phyloP scores from a whole-genome alignment of 2,888 invertebrate species.

The Cryptus armator region DNA sequence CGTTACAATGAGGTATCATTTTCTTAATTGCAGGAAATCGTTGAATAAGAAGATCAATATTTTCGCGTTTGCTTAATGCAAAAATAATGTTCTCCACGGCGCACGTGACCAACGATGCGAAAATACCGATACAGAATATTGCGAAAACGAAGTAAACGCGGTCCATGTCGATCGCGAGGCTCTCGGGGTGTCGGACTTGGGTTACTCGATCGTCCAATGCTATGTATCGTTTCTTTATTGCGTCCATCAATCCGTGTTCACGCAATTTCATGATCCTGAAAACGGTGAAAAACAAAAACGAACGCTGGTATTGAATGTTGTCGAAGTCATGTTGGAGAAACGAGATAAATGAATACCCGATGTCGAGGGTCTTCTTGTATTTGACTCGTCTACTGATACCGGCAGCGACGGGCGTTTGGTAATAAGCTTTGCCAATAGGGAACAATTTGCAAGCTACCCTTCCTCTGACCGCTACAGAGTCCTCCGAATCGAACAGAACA shows the following conservation, averaged over 20 bases:
- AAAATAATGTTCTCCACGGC: conserved; percentile 56
- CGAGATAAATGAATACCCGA: conserved; percentile 23
- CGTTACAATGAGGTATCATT: not conserved
- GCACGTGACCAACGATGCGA: conserved; percentile 60
- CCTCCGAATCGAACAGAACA: conserved; percentile 46
- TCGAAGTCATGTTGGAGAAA: not conserved
- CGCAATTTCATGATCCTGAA: conserved; percentile 55
- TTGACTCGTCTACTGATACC: conserved; percentile 26
- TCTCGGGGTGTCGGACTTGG: conserved; percentile 3
- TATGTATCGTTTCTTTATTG: conserved; percentile 39
- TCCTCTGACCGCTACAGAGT: conserved; percentile 14
- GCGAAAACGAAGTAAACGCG: conserved; percentile 67
- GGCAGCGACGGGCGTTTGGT: not conserved
- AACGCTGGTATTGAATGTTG: not conserved
- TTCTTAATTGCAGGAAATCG: not conserved
- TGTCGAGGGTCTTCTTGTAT: conserved; percentile 36
- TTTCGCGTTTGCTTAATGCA: not conserved
- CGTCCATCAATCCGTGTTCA: conserved; percentile 45
- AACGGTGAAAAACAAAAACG: not conserved
- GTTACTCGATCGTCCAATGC: not conserved
- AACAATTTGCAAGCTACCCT: not conserved
- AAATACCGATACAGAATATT: conserved; percentile 56
- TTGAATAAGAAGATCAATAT: not conserved
- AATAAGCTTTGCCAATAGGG: conserved; percentile 16
- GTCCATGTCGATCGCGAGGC: conserved; percentile 59